Evolutionary conservation across 2,888 invertebrate species (phyloP).

Genomic region (Pyrochroa serraticornis): DNA sequence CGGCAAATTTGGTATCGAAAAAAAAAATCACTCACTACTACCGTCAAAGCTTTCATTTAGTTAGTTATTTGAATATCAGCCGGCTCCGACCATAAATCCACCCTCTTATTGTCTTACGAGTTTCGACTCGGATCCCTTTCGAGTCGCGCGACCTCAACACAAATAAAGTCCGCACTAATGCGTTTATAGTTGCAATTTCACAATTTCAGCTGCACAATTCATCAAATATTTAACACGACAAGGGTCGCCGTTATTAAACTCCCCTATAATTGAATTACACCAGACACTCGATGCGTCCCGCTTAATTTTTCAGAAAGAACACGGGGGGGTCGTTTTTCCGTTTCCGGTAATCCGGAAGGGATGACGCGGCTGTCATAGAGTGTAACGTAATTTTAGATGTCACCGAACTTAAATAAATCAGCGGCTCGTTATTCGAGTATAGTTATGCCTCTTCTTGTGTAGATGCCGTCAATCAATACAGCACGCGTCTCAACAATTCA

Average conservation of each 20-base stretch:
- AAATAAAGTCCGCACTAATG: too few relatives aligned
- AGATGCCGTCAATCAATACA: constrained; percentile 26
- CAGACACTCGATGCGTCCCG: too few relatives aligned
- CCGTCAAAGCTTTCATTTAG: constrained; percentile 13
- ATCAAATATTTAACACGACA: too few relatives aligned
- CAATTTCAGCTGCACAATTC: too few relatives aligned
- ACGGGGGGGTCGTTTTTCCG: too few relatives aligned
- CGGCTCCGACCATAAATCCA: constrained; percentile 25
- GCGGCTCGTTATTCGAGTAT: constrained; percentile 24
- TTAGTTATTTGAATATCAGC: constrained; percentile 27
- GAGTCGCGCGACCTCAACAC: neutral
- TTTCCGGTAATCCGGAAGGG: too few relatives aligned
- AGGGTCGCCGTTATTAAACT: too few relatives aligned
- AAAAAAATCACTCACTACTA: too few relatives aligned
- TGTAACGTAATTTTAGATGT: constrained; percentile 33
- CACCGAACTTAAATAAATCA: constrained; percentile 35
- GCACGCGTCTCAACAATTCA: constrained; percentile 36
- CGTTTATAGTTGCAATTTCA: too few relatives aligned
- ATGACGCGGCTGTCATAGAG: constrained; percentile 19
- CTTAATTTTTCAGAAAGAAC: too few relatives aligned
- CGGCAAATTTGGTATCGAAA: neutral
- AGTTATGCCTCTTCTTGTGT: constrained; percentile 20
- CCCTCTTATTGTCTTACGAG: constrained; percentile 24
- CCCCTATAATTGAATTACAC: too few relatives aligned
- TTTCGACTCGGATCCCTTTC: constrained; percentile 18